Conservation (phyloP, 2,888 invertebrate genomes). For the Scaptomyza caliginosa region DNA sequence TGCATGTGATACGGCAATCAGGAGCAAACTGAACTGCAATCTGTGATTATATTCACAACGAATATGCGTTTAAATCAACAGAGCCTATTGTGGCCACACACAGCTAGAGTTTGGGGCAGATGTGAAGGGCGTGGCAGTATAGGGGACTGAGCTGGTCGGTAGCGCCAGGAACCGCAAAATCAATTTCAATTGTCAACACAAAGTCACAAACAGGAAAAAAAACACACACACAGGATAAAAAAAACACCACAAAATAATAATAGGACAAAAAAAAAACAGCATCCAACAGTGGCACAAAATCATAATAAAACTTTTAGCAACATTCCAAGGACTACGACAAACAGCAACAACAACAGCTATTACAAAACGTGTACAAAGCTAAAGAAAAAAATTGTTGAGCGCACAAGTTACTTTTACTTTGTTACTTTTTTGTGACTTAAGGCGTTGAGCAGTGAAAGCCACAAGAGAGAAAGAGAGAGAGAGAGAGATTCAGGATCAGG, state of each 20-base stretch:
- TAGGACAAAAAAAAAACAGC: conserved; percentile 6
- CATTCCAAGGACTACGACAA: conserved; percentile 54
- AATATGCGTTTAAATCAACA: conserved; percentile 42
- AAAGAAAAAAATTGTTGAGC: conserved; percentile 24
- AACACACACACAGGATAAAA: conserved; percentile 46
- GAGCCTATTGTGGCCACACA: conserved; percentile 37
- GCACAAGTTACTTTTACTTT: conserved; percentile 37
- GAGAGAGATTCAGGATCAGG: conserved; percentile 29
- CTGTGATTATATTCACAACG: conserved; percentile 45
- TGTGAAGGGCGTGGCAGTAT: neutral
- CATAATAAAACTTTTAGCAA: conserved; percentile 73
- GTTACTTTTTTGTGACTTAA: conserved; percentile 62
- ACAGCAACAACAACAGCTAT: conserved; percentile 26
- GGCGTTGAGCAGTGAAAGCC: conserved; percentile 30
- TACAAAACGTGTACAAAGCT: neutral
- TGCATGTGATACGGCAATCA: conserved; percentile 42
- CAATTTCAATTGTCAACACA: conserved; percentile 80
- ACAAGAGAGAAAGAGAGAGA: too few species aligned
- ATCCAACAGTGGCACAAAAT: conserved; percentile 43
- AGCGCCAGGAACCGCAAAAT: conserved; percentile 67
- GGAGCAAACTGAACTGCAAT: conserved; percentile 37
- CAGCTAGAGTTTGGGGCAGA: neutral
- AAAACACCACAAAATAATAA: conserved; percentile 29
- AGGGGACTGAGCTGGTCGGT: neutral
- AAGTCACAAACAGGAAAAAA: conserved; percentile 65